Evolutionary conservation across 2,888 invertebrate genomes (phyloP), one percentile per base, ranked within the genome.

Genomic region (Taphrorychus bicolor): DNA sequence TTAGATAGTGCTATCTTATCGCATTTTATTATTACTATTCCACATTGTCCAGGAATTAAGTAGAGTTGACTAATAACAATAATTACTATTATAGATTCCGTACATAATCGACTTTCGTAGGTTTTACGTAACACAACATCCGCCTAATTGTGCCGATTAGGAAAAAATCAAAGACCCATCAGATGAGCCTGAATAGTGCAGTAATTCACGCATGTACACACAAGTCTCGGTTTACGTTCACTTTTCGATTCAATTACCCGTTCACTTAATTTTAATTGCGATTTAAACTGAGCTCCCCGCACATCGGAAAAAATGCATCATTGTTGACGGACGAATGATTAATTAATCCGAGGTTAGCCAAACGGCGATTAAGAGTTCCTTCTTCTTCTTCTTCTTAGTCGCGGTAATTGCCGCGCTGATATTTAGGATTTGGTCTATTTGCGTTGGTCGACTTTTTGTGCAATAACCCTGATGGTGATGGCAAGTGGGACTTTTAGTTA

Each of bases 181-280:
- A 48, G 56, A 62, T 48, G 62, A 62, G 48, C 48, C 9, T 32
- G 32, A 23, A 54, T 56, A 54, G 59, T n/a, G n/a, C 52, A 21
- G 52, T 64, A 64, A 62, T 62, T 56, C 41, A 56, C 62, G 60
- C 42, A 53, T 16, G n/a, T 7, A 14, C 22, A 56, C 62, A 19
- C 21, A 42, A 57, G 52, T 41, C 51, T 21, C 53, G 32, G 14
- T 65, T 60, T 66, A 66, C 66, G 56, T 66, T 66, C 66, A 66
- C 66, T 66, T 66, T 66, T 66, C 48, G 61, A 51, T 66, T 66
- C 61, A 66, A 66, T 66, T 66, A 66, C 49, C 62, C 63, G 60
- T 68, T 68, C 68, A 63, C 68, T 68, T 59, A 68, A 63, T 62
- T 67, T 68, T 68, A 68, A 68, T 68, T 68, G 54, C 68, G 49